Conservation (phyloP, 2,113 vertebrate genomes). For the Pygoscelis antarcticus region DNA sequence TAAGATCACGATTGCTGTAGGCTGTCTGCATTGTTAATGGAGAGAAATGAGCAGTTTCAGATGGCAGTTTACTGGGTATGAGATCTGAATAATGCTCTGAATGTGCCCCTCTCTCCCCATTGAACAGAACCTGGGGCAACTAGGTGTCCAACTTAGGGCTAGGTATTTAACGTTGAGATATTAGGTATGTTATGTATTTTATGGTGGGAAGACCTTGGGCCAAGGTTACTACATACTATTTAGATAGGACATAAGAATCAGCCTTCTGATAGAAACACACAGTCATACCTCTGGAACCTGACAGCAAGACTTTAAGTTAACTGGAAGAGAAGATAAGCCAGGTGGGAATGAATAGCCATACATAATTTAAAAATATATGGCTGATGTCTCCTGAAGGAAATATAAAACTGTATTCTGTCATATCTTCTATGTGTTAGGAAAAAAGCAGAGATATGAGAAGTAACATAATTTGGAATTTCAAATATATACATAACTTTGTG, state of each 20-base stretch:
- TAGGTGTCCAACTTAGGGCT: background rate
- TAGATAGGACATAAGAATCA: background rate
- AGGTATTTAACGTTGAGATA: background rate
- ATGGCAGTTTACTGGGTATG: background rate
- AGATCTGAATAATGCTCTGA: background rate
- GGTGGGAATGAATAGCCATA: background rate
- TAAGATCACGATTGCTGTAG: background rate
- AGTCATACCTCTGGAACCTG: background rate
- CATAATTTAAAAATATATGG: background rate
- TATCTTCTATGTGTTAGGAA: background rate
- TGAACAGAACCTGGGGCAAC: background rate
- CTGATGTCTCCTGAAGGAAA: background rate
- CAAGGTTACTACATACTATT: background rate
- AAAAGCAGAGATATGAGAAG: background rate
- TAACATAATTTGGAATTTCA: background rate
- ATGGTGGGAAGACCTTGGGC: background rate
- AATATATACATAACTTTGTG: background rate
- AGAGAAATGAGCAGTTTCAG: constrained; percentile 16
- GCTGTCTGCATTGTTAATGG: constrained; percentile 16
- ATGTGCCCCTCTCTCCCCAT: background rate
- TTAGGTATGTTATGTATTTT: background rate
- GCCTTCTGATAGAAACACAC: background rate
- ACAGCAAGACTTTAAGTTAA: background rate
- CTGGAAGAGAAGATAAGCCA: background rate
- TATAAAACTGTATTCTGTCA: background rate